phyloP scores from a whole-genome alignment of 53 echinoderm and acorn worm genomes.

The Luidia sarsii region DNA sequence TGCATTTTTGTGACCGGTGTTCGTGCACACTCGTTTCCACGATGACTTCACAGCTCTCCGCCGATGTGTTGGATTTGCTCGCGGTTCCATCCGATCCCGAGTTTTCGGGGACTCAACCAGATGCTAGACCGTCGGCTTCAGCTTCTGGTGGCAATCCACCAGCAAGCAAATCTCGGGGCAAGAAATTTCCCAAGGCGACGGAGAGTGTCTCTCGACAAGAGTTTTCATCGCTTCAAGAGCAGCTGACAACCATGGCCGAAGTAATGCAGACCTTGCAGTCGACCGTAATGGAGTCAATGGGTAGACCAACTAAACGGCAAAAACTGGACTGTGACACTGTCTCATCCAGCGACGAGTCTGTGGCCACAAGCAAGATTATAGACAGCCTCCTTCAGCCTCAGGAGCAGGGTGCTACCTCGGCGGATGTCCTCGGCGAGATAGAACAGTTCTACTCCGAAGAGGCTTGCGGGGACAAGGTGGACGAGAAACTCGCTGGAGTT shows the following conservation, averaged over 20 bases:
- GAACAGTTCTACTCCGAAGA: slow-evolving; percentile 14
- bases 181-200: neutral
- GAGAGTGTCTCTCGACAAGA: neutral
- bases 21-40: too few relatives aligned
- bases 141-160: neutral
- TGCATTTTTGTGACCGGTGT: slow-evolving; percentile 33
- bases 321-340: slow-evolving; percentile 1
- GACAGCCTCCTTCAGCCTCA: neutral
- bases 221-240: too few relatives aligned
- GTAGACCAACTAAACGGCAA: neutral
- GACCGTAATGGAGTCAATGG: neutral
- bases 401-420: neutral
- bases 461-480: neutral
- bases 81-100: too few relatives aligned
- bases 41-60: too few relatives aligned
- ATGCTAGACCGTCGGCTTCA: too few relatives aligned
- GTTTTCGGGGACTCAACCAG: too few relatives aligned
- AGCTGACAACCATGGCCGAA: neutral
- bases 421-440: neutral
- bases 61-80: too few relatives aligned
- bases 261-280: neutral
- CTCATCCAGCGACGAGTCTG: slow-evolving; percentile 2
- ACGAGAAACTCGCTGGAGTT: neutral
- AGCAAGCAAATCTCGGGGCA: neutral
- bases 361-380: neutral